Evolutionary conservation across 2,797 vertebrate species (phyloP).

Genomic region (Gobionotothen gibberifrons): DNA sequence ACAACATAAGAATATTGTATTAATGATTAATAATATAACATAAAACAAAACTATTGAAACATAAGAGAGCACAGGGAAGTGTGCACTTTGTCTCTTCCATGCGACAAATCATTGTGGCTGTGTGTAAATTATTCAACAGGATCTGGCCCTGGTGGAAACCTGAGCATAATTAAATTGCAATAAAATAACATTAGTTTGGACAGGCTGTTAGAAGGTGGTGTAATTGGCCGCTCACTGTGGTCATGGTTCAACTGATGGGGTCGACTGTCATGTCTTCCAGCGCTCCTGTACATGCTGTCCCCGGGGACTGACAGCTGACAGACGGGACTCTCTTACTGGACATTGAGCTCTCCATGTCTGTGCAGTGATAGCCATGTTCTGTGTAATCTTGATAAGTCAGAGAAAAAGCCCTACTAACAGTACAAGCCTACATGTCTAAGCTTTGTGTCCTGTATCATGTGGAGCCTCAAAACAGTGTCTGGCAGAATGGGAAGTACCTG

Average conservation of each 20-base stretch:
- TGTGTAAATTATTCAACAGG: conserved; percentile 85
- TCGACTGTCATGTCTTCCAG: conserved; percentile 65
- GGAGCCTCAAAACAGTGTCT: neutral
- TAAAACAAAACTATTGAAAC: conserved; percentile 63
- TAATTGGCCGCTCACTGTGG: conserved; percentile 81
- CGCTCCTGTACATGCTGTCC: conserved; percentile 25
- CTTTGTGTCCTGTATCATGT: conserved; percentile 15
- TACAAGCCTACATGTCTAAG: neutral
- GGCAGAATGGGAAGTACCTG: neutral
- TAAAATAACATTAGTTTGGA: conserved; percentile 89
- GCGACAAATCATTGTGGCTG: conserved; percentile 83
- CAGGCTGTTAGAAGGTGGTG: conserved; percentile 84
- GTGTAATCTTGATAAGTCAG: conserved; percentile 8
- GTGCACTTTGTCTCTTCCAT: conserved; percentile 74
- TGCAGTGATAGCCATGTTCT: conserved; percentile 9
- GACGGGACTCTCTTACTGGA: conserved; percentile 11
- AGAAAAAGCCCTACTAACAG: neutral
- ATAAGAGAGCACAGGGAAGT: conserved; percentile 68
- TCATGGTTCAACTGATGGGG: conserved; percentile 76
- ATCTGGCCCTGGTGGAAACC: conserved; percentile 83
- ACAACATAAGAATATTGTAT: conserved; percentile 48
- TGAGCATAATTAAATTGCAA: conserved; percentile 90
- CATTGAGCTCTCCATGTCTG: conserved; percentile 23
- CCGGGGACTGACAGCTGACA: conserved; percentile 41
- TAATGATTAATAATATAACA: conserved; percentile 52